Evolutionary conservation across 2,797 vertebrate genomes (phyloP), one percentile per base, ranked within the genome.

Genomic region (Alosa sapidissima): DNA sequence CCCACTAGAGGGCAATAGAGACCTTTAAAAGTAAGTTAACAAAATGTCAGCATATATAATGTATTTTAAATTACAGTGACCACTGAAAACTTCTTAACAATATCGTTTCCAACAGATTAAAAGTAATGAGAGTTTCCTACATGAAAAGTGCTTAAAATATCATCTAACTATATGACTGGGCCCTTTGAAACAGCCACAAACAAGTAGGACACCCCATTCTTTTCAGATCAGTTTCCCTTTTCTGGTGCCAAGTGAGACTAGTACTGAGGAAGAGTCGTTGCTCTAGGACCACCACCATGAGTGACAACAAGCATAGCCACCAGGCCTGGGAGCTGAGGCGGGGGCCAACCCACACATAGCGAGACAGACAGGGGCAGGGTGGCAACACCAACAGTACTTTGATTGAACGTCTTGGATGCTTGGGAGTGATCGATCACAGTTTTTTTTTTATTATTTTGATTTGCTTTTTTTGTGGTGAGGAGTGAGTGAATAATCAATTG

Each of bases 341-440:
- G 88, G 88, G 89, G 94, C 87, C 52, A 75, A 89, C 88, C 90
- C 89, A 87, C 89, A 78, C 14, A 21, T 16, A 93, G 94, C 92
- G 93, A 91, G 91, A 90, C 87, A 94, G 93, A 90, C 90, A 93
- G 93, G 94, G 91, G 93, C 93, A 92, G 95, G 93, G 95, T 95
- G 96, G 96, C 97, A 97, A 97, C 96, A 97, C 97, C 97, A 98
- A 98, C 97, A 97, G 97, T 97, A 98, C 97, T 97, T 95, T 89
- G 89, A 96, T 94, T 89, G 92, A 91, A 89, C 41, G 16, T 95
- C 93, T 91, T 90, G 91, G 91, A 90, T 82, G 83, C 81, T 14
- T 19, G 68, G 89, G 83, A 87, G 91, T 88, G 88, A 91, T 86
- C 85, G 83, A 88, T 88, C 82, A 85, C 48, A 72, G 81, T 81